Conservation (phyloP, 2,888 invertebrate genomes). For the Artemia sinica region DNA sequence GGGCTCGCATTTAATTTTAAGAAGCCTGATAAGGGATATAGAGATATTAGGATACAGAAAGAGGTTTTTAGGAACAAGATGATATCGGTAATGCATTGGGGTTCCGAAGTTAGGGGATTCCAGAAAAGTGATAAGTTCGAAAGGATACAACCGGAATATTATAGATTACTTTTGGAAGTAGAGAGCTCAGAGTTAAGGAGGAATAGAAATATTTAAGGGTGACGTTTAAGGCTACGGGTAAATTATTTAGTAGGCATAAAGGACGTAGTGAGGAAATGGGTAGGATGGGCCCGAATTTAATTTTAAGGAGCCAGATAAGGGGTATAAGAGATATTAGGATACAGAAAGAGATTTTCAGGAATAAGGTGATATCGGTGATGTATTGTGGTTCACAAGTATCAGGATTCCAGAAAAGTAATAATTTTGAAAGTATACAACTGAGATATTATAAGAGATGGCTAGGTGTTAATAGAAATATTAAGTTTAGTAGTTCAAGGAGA, state of each 20-base stretch:
- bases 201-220: too few species aligned
- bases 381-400: background rate
- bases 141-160: background rate
- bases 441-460: background rate
- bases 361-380: background rate
- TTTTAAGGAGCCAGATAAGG: too few species aligned
- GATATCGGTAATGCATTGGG: background rate
- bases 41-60: background rate
- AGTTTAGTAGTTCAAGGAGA: background rate
- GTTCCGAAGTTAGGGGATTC: background rate
- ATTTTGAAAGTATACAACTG: background rate
- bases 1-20: too few species aligned
- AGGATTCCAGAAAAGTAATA: constrained; percentile 9
- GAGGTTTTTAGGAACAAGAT: background rate
- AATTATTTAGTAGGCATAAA: too few species aligned
- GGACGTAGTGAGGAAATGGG: too few species aligned
- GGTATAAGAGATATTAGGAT: background rate
- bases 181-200: too few species aligned
- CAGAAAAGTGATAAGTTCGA: constrained; percentile 6
- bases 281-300: too few species aligned
- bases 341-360: background rate
- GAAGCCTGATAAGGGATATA: background rate
- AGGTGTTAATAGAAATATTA: background rate
- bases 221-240: too few species aligned
- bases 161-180: background rate